Evolutionary conservation across 2,888 invertebrate species (phyloP), one percentile per base, ranked within the genome.

Genomic region (Meliscaeva auricollis): DNA sequence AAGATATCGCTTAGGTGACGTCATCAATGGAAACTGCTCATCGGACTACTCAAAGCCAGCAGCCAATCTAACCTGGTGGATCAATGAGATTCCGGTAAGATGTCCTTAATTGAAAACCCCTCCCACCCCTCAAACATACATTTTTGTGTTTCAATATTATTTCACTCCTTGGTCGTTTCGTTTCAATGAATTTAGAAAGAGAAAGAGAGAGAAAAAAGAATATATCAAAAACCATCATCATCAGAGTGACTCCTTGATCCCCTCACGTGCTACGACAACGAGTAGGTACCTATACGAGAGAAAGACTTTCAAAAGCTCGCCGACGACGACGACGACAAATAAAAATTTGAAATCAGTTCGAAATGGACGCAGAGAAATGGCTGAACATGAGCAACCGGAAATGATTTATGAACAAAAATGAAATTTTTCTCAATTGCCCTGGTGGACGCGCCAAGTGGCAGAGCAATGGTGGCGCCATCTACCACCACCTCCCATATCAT

Each of bases 21-120:
- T 91, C 60, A 90, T 94, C 54, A 93, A 92, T 87, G 94, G 93
- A 1, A 93, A 93, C 88, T 94, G 94, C 87, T 93, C 93, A 15
- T 94, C 94, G 22, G 93, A 93, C 87, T 92, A 93, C 83, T 94
- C 94, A 4, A 92, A 92, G 87, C 94, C 94, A 7, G 93, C 93
- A 8, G 94, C 93, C 3, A 94, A 94, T 90, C 90, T 94, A 78
- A 93, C 94, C 52, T 94, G 94, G 94, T 93, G 93, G 90, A 93
- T 94, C 82, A 94, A 94, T 88, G 94, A 93, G 77, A 90, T 91
- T 87, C 91, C 91, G 90, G 91, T 91, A 87, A 88, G 87, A 72
- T 66, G 74, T 60, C 73, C 73, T 68, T 74, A 70, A 79, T 83
- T 78, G 74, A 83, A 83, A 38, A 9, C 38, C 9, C 11, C 11